Evolutionary conservation across 2,797 vertebrate species (phyloP).

Genomic region (Carapus acus): DNA sequence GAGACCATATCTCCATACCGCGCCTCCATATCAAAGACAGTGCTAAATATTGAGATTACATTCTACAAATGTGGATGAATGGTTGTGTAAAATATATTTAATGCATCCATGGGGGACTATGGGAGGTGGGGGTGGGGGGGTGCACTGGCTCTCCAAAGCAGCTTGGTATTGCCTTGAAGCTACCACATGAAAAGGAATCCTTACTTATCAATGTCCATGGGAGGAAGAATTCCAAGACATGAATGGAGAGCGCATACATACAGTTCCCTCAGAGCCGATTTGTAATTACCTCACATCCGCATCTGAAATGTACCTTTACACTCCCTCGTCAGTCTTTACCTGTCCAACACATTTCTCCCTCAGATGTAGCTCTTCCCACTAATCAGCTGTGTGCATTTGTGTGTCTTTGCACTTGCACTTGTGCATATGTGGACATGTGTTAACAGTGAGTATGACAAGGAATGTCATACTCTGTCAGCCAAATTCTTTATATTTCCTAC

Average conservation of each 20-base stretch:
- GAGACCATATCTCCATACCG: background rate
- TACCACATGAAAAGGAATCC: slow-evolving; percentile 46
- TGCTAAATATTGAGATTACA: slow-evolving; percentile 37
- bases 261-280: slow-evolving; percentile 40
- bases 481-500: no score
- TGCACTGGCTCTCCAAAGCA: slow-evolving; percentile 66
- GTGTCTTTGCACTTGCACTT: no score
- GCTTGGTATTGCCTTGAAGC: slow-evolving; percentile 53
- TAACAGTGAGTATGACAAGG: no score
- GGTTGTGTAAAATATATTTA: slow-evolving; percentile 45
- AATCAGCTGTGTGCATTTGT: background rate
- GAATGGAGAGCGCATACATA: slow-evolving; percentile 5
- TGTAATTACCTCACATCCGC: slow-evolving; percentile 43
- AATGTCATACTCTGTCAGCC: no score
- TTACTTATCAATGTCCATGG: slow-evolving; percentile 43
- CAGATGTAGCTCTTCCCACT: slow-evolving; percentile 30
- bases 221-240: slow-evolving; percentile 26
- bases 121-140: slow-evolving; percentile 29
- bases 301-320: slow-evolving; percentile 28
- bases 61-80: slow-evolving; percentile 29
- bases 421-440: no score
- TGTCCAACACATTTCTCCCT: slow-evolving; percentile 14
- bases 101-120: slow-evolving; percentile 36
- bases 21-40: slow-evolving; percentile 1
- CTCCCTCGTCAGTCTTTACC: slow-evolving; percentile 13